Evolutionary conservation across 2,113 vertebrate genomes (phyloP).

Genomic region (Oryzias melastigma): DNA sequence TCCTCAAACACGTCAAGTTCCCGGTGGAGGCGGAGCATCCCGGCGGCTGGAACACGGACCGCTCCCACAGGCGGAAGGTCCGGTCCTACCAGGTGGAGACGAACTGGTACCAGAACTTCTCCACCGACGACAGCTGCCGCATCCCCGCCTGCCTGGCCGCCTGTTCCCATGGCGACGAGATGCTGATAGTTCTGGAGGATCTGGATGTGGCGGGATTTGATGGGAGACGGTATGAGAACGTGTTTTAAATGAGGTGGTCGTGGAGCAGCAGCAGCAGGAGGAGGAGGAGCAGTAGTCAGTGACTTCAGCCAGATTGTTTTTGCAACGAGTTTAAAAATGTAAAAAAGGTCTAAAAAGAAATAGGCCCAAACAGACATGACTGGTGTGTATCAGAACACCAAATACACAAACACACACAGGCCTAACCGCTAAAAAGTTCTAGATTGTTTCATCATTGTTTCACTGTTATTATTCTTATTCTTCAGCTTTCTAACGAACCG

Average conservation of each 20-base stretch:
- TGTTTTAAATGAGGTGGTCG: neutral
- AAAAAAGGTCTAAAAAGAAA: no score
- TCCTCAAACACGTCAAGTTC: slow-evolving; percentile 77
- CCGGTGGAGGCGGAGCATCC: slow-evolving; percentile 59
- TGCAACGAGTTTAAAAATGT: no score
- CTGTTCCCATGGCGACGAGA: slow-evolving; percentile 72
- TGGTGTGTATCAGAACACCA: no score
- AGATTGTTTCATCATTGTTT: no score
- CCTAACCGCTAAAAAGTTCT: no score
- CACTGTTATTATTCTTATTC: no score
- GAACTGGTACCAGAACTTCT: slow-evolving; percentile 77
- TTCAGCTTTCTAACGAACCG: no score
- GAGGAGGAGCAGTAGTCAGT: no score
- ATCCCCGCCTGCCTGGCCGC: slow-evolving; percentile 70
- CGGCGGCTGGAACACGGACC: slow-evolving; percentile 64
- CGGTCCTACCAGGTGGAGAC: slow-evolving; percentile 79
- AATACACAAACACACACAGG: no score
- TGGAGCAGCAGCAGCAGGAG: no score
- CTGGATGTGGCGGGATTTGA: slow-evolving; percentile 73
- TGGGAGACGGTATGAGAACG: slow-evolving; percentile 56
- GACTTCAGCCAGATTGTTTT: no score
- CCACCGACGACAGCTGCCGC: slow-evolving; percentile 61
- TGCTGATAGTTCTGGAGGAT: slow-evolving; percentile 79
- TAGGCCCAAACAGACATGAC: no score
- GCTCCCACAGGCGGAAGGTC: slow-evolving; percentile 74